Percentiles rank a stretch among this genome's conserved stretches.
phyloP scores from a whole-genome alignment of 2,797 vertebrate genomes.

The Sebastes hubbsi region DNA sequence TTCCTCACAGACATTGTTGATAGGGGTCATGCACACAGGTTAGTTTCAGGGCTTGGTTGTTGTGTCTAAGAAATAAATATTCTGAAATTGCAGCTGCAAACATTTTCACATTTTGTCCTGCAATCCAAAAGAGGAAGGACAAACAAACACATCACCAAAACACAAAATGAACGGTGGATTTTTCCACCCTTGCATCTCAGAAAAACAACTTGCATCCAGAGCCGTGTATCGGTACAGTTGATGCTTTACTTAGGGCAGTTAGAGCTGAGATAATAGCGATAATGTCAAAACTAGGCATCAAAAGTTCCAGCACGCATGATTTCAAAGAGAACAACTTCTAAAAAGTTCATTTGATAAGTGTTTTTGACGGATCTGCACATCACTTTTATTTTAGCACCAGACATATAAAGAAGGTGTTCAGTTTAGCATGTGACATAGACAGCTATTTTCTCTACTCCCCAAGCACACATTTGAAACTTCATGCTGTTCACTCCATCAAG shows the following conservation, averaged over 20 bases:
- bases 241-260: not conserved
- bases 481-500: conserved; percentile 52
- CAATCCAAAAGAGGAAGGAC: not conserved
- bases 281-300: conserved; percentile 19
- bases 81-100: not conserved
- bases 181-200: not conserved
- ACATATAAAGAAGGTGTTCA: conserved; percentile 16
- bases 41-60: not conserved
- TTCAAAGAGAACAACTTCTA: conserved; percentile 29
- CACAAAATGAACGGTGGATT: not conserved
- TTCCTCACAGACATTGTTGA: conserved; percentile 39
- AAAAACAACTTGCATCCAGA: not conserved
- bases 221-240: not conserved
- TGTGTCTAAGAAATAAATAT: not conserved
- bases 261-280: not conserved
- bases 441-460: conserved; percentile 63
- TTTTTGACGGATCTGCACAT: conserved; percentile 32
- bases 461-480: conserved; percentile 56
- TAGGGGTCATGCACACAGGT: conserved; percentile 20
- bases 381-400: conserved; percentile 36
- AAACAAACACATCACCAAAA: not conserved
- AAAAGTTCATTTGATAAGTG: conserved; percentile 15
- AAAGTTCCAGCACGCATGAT: not conserved
- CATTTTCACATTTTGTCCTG: not conserved
- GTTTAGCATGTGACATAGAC: conserved; percentile 47